phyloP scores from a whole-genome alignment of 2,888 invertebrate species.

The Mellilla xanthometata region DNA sequence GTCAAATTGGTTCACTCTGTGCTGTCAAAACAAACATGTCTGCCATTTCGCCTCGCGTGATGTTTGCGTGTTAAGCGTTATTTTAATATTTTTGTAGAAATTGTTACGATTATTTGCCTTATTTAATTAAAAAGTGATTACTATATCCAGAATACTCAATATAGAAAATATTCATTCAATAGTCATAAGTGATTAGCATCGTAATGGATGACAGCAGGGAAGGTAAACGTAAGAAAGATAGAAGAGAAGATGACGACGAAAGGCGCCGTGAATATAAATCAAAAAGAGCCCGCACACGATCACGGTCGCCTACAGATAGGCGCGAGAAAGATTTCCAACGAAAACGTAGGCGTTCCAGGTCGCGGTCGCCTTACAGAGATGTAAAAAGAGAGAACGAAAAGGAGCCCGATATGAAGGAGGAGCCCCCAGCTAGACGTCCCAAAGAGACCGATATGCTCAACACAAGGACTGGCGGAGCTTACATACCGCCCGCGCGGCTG shows the following conservation, averaged over 20 bases:
- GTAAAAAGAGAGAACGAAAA: constrained; percentile 51
- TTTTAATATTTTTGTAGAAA: not conserved
- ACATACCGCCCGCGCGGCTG: constrained; percentile 98
- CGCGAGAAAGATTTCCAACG: constrained; percentile 51
- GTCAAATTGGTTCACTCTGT: constrained; percentile 2
- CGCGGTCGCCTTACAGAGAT: constrained; percentile 46
- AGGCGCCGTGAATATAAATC: constrained; percentile 51
- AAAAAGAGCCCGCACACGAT: constrained; percentile 56
- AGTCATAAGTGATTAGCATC: not conserved
- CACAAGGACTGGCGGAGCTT: constrained; percentile 95
- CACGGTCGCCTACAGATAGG: constrained; percentile 45
- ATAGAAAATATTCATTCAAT: too few relatives aligned
- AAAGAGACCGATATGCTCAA: constrained; percentile 87
- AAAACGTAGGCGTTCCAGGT: constrained; percentile 60
- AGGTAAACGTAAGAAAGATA: constrained; percentile 60
- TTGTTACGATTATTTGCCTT: not conserved
- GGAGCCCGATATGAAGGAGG: constrained; percentile 40
- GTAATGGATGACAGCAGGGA: constrained; percentile 58
- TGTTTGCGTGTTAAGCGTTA: not conserved
- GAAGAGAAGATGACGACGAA: constrained; percentile 51
- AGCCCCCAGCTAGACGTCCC: constrained; percentile 40
- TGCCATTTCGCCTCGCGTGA: constrained; percentile 13
- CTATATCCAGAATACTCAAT: too few relatives aligned
- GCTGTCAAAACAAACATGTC: constrained; percentile 28
- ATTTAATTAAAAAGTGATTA: not conserved